Percentiles rank a stretch among this genome's conserved stretches.
Conservation (phyloP, 2,113 vertebrate genomes). For the Zosterops japonicus region DNA sequence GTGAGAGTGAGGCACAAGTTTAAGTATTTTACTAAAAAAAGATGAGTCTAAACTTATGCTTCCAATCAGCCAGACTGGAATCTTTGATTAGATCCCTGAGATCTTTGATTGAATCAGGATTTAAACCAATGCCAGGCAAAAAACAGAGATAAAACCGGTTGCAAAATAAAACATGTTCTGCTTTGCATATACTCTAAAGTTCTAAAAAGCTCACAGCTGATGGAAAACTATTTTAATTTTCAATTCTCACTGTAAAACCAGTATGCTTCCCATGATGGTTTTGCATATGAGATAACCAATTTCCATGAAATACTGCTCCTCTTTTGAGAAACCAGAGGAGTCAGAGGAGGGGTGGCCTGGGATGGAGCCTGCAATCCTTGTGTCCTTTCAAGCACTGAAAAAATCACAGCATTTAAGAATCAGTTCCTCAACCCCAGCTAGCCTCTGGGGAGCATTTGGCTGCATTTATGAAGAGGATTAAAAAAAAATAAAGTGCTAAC, state of each 20-base stretch:
- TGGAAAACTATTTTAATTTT: background rate
- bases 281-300: background rate
- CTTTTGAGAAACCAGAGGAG: background rate
- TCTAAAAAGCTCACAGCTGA: background rate
- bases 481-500: constrained; percentile 36
- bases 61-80: constrained; percentile 36
- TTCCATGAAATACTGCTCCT: background rate
- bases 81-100: constrained; percentile 31
- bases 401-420: constrained; percentile 41
- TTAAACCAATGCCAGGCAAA: constrained; percentile 41
- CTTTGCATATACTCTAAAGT: background rate
- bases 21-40: constrained; percentile 27
- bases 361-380: background rate
- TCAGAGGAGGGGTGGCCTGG: background rate
- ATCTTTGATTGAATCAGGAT: constrained; percentile 30
- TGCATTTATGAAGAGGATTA: constrained; percentile 26
- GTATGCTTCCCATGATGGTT: background rate
- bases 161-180: background rate
- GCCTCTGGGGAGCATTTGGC: constrained; percentile 32
- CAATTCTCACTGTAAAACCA: background rate
- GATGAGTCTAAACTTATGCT: constrained; percentile 27
- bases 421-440: constrained; percentile 17
- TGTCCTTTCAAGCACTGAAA: constrained; percentile 23
- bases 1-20: background rate
- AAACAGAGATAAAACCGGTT: background rate